These are phyloP conservation scores for Drosophila dives DNA, from an alignment of 2,888 invertebrate species.

Conservation along the genomic window DNA sequence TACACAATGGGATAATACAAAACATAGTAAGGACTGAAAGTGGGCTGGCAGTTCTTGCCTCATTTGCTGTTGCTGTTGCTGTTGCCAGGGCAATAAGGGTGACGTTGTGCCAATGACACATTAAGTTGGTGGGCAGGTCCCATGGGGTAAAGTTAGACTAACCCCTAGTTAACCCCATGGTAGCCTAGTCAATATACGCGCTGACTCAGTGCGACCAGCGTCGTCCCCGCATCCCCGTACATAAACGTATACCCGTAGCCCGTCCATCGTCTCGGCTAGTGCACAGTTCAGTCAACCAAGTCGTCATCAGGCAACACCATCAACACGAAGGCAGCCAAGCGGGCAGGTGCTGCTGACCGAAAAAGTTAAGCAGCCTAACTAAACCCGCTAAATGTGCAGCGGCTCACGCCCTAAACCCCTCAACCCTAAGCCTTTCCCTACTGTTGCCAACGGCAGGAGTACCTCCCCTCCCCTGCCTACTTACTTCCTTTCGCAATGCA, in stretches of 20 bases:
- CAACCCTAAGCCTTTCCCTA: background rate
- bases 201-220: slow-evolving; percentile 32
- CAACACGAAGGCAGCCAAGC: slow-evolving; percentile 37
- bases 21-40: background rate
- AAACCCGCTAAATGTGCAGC: slow-evolving; percentile 42
- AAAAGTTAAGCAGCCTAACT: slow-evolving; percentile 51
- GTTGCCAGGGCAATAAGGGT: slow-evolving; percentile 29
- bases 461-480: background rate
- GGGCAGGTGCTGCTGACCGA: slow-evolving; percentile 54
- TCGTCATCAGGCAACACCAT: slow-evolving; percentile 39
- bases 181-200: slow-evolving; percentile 39
- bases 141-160: slow-evolving; percentile 36
- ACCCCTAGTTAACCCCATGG: slow-evolving; percentile 50
- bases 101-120: slow-evolving; percentile 65
- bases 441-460: slow-evolving; percentile 21
- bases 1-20: too few relatives aligned
- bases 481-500: slow-evolving; percentile 12
- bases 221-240: background rate
- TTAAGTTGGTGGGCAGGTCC: slow-evolving; percentile 42
- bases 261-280: background rate
- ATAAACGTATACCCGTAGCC: background rate
- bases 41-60: background rate
- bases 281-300: slow-evolving; percentile 46
- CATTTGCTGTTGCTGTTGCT: slow-evolving; percentile 15
- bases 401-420: slow-evolving; percentile 3